phyloP scores from a whole-genome alignment of 2,888 invertebrate genomes.

The Conchocele bisecta region DNA sequence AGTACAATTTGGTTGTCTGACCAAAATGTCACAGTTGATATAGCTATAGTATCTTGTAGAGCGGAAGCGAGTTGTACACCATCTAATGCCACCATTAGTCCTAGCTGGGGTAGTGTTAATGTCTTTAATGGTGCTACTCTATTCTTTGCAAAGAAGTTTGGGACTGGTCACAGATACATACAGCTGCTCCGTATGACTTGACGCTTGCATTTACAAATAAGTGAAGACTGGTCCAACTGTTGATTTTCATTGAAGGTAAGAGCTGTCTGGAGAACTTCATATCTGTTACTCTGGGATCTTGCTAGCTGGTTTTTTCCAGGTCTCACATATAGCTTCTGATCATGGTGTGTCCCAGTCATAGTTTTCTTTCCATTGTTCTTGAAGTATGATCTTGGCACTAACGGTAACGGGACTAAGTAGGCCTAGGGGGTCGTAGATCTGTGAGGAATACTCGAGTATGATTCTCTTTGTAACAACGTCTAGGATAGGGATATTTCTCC shows the following conservation, averaged over 20 bases:
- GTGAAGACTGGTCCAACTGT: no score
- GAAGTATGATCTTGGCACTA: not conserved
- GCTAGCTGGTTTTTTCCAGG: no score
- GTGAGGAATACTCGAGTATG: not conserved
- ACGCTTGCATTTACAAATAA: constrained; percentile 1
- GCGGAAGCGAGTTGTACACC: not conserved
- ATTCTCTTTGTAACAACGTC: not conserved
- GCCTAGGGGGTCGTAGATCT: no score
- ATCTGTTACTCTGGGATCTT: no score
- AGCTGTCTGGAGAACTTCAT: no score
- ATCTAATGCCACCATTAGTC: not conserved
- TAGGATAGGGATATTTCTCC: not conserved
- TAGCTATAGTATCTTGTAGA: not conserved
- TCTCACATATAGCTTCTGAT: no score
- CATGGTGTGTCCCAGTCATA: no score
- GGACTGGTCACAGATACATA: not conserved
- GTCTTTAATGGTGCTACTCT: constrained; percentile 1
- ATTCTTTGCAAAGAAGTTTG: not conserved
- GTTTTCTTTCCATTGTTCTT: no score
- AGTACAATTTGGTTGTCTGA: constrained; percentile 9
- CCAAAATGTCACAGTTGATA: constrained; percentile 9
- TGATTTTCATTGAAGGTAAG: no score
- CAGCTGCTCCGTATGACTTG: not conserved
- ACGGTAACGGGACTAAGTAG: no score
- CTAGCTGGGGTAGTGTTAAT: not conserved